Evolutionary conservation across 2,113 vertebrate species (phyloP).

Genomic region (Coracopsis vasa): DNA sequence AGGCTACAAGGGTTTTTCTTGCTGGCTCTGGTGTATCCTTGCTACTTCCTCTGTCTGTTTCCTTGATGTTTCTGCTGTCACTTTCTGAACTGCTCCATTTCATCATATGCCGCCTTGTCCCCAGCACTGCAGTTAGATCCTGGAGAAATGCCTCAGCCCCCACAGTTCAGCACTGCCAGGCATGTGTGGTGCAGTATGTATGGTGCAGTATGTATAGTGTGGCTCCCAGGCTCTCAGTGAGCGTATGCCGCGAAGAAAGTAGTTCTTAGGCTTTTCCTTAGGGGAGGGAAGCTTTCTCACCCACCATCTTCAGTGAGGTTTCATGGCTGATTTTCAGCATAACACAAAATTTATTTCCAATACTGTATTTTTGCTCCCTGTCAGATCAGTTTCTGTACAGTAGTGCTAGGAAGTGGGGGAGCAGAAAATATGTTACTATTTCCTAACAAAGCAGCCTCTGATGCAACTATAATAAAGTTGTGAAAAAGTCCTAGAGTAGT

Average conservation of each 20-base stretch:
- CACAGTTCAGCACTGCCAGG: neutral
- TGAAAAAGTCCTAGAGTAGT: conserved; percentile 59
- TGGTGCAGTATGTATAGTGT: fast-evolving
- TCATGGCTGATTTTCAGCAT: neutral
- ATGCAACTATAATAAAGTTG: conserved; percentile 55
- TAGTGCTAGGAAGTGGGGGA: conserved; percentile 5
- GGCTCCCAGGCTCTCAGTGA: neutral
- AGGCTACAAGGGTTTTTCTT: neutral
- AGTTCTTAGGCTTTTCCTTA: neutral
- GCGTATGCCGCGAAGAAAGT: neutral
- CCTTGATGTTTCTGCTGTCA: conserved; percentile 43
- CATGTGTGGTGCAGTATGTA: fast-evolving
- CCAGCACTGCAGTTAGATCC: neutral
- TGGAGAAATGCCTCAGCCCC: neutral
- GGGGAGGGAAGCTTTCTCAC: neutral
- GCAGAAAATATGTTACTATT: conserved; percentile 42
- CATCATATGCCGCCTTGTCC: conserved; percentile 27
- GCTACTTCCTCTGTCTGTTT: neutral
- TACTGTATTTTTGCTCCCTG: conserved; percentile 37
- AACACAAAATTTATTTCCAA: conserved; percentile 40
- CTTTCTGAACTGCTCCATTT: neutral
- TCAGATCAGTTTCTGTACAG: conserved; percentile 25
- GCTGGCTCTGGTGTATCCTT: neutral
- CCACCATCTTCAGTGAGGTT: neutral
- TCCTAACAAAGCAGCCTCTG: conserved; percentile 56